phyloP scores from a whole-genome alignment of 92 coral and sea anemone species.

The Palythoa grandiflora region DNA sequence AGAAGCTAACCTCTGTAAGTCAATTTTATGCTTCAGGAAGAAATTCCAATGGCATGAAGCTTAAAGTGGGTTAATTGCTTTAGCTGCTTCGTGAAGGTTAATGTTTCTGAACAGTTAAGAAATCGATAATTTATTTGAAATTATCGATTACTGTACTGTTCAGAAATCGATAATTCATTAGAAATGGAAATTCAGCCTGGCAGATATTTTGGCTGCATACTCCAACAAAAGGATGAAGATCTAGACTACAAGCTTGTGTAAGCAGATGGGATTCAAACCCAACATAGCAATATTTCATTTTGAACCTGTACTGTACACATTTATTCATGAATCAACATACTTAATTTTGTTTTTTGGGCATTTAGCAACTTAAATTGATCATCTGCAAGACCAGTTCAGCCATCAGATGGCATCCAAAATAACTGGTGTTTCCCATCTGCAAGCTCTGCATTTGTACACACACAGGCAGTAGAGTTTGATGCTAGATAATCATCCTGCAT shows the following conservation, averaged over 20 bases:
- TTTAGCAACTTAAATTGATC: constrained; percentile 20
- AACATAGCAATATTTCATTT: not conserved
- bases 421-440: constrained; percentile 15
- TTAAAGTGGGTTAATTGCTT: not conserved
- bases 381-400: constrained; percentile 5
- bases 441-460: constrained; percentile 6
- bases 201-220: constrained; percentile 16
- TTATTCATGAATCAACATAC: not conserved
- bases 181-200: constrained; percentile 14
- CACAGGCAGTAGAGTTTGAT: constrained; percentile 16
- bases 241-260: constrained; percentile 10
- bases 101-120: constrained; percentile 7
- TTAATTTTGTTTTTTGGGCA: constrained; percentile 12
- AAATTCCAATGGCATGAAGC: constrained; percentile 15
- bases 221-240: constrained; percentile 31
- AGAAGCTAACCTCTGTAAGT: constrained; percentile 21
- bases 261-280: not conserved
- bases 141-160: too few species aligned
- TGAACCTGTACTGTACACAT: constrained; percentile 2
- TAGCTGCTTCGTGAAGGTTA: constrained; percentile 26
- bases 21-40: constrained; percentile 25
- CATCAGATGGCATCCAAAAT: not conserved
- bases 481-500: not conserved
- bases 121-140: not conserved
- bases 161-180: too few species aligned